Conservation (phyloP, 2,888 invertebrate genomes). For the Drosophila emarginata region DNA sequence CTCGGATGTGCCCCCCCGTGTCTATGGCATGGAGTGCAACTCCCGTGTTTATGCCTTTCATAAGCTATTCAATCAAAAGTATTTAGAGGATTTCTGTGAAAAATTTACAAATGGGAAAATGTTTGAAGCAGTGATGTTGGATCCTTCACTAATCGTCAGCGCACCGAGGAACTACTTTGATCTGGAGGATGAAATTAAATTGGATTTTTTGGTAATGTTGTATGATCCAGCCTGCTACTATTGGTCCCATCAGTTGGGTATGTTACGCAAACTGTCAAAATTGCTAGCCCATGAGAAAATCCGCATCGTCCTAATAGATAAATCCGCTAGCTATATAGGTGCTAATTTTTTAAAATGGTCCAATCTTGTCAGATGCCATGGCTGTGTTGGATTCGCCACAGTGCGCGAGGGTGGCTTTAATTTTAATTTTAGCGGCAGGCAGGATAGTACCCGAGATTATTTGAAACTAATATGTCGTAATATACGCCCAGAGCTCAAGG, state of each 20-base stretch:
- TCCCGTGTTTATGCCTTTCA: slow-evolving; percentile 43
- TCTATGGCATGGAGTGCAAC: slow-evolving; percentile 39
- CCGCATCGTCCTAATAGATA: slow-evolving; percentile 26
- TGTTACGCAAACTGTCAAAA: slow-evolving; percentile 26
- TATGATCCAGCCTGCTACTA: slow-evolving; percentile 46
- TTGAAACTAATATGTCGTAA: slow-evolving; percentile 14
- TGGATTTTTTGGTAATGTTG: slow-evolving; percentile 41
- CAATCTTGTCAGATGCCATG: slow-evolving; percentile 14
- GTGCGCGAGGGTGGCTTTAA: slow-evolving; percentile 18
- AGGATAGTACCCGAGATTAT: slow-evolving; percentile 21
- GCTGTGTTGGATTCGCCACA: slow-evolving; percentile 6
- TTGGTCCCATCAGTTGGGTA: slow-evolving; percentile 41
- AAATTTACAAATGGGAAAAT: slow-evolving; percentile 31
- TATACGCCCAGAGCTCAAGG: slow-evolving; percentile 33
- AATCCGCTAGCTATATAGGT: slow-evolving; percentile 28
- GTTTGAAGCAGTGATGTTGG: slow-evolving; percentile 38
- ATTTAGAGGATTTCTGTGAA: slow-evolving; percentile 51
- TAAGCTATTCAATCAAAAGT: slow-evolving; percentile 44
- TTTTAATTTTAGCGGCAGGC: not conserved
- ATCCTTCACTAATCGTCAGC: not conserved
- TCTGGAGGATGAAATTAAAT: slow-evolving; percentile 10
- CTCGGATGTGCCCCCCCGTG: slow-evolving; percentile 36
- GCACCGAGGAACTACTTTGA: slow-evolving; percentile 40
- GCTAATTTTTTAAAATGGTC: slow-evolving; percentile 15
- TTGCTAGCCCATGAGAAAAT: slow-evolving; percentile 15